A percentile compares a stretch with the other conserved stretches of the same genome.
These are phyloP conservation scores for Altica lythri DNA, from an alignment of 2,888 invertebrate genomes.

Conservation along the genomic window DNA sequence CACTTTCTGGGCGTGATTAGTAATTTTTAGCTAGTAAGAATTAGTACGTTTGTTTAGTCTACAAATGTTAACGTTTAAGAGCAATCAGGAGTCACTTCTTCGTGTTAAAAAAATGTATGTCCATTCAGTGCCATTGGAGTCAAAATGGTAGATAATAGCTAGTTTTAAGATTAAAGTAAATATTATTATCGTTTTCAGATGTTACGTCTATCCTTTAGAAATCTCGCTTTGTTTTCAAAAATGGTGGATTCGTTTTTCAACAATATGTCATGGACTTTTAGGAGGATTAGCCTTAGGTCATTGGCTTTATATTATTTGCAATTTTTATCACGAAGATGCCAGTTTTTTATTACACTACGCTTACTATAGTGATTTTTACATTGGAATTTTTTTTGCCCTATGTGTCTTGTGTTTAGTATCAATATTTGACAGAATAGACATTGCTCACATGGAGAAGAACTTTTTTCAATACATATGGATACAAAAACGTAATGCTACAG, in stretches of 20 bases:
- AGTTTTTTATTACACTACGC: slow-evolving; percentile 53
- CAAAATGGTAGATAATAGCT: no score
- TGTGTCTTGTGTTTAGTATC: slow-evolving; percentile 64
- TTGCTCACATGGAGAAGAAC: slow-evolving; percentile 48
- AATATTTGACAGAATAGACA: slow-evolving; percentile 61
- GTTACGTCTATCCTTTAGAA: slow-evolving; percentile 57
- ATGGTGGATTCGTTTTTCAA: slow-evolving; percentile 61
- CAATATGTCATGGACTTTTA: slow-evolving; percentile 65
- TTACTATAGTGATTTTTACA: slow-evolving; percentile 53
- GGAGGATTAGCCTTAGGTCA: slow-evolving; percentile 66
- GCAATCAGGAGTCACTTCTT: no score
- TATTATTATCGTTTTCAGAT: slow-evolving; percentile 32
- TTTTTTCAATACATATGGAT: slow-evolving; percentile 47
- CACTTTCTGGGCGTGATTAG: no score
- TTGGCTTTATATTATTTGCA: slow-evolving; percentile 62
- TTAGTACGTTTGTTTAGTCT: no score
- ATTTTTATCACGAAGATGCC: slow-evolving; percentile 53
- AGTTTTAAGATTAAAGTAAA: no score
- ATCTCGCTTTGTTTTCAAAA: slow-evolving; percentile 62
- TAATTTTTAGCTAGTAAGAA: no score
- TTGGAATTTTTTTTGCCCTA: slow-evolving; percentile 62
- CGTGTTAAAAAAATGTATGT: no score
- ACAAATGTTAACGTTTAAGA: no score
- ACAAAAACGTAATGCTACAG: slow-evolving; percentile 48
- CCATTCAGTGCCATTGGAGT: no score